These are phyloP conservation scores for Orthonychiurus folsomi DNA, from an alignment of 2,888 invertebrate genomes.

Conservation along the genomic window DNA sequence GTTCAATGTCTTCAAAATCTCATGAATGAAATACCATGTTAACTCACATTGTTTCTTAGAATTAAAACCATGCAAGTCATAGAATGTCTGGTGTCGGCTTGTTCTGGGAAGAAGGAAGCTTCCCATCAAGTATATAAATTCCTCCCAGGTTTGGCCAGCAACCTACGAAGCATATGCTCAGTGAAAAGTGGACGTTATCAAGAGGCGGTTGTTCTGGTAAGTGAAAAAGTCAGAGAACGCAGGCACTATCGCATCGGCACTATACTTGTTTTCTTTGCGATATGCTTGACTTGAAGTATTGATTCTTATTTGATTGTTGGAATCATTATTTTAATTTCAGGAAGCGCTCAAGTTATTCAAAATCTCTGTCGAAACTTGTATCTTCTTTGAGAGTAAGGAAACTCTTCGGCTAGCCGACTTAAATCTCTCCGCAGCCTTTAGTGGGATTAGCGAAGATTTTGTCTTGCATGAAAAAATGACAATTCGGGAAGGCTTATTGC, in stretches of 20 bases:
- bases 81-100: not conserved
- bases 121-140: conserved; percentile 26
- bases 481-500: not conserved
- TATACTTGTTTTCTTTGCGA: too few relatives aligned
- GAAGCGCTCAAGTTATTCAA: conserved; percentile 19
- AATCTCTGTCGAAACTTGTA: conserved; percentile 15
- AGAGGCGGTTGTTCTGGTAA: not conserved
- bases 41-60: not conserved
- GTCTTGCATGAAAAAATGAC: conserved; percentile 12
- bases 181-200: conserved; percentile 3
- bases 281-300: not conserved
- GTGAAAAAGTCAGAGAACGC: not conserved
- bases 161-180: not conserved
- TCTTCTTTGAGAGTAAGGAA: conserved; percentile 11
- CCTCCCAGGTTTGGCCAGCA: conserved; percentile 29
- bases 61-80: conserved; percentile 5
- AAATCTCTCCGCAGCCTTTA: conserved; percentile 19
- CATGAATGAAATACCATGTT: too few relatives aligned
- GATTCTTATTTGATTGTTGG: not conserved
- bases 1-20: too few relatives aligned
- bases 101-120: conserved; percentile 16
- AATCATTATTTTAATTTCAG: conserved; percentile 14
- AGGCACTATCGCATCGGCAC: too few relatives aligned
- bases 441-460: conserved; percentile 20
- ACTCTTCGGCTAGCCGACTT: conserved; percentile 18